Base-by-base conservation (phyloP, 2,888 invertebrate genomes). In the Neelides folsomi region DNA sequence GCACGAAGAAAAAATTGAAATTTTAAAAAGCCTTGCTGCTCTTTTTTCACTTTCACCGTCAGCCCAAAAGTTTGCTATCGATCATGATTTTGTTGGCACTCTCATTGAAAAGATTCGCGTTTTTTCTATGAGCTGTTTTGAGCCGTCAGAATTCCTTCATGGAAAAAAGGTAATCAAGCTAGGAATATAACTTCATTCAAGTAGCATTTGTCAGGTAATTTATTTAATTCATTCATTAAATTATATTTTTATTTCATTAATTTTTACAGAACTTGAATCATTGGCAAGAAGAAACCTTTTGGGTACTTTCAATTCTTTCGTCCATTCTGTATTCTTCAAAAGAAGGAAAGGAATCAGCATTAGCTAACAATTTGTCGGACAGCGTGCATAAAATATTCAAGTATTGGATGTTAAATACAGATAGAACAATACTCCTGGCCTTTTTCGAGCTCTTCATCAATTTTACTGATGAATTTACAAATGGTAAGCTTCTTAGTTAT, bases 381-480 rank as follows among this genome's bases (percentile, higher is more conserved):
- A 52, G 47, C 12, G 15, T 60, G 0, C 63, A 63, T 46, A 63
- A 60, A 53, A 58, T 60, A 27, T 60, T 60, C 16, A 56, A 51
- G 12, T 57, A 55, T 54, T 59, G 59, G 58, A 60, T 52, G n/a
- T 37, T 41, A n/a, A 36, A 35, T 20, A 47, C 60, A 9, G 60
- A 63, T 27, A 35, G 54, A 10, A 48, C 53, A 2, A 49, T 60
- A 3, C 40, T 63, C 1, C 59, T 58, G 50, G 43, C 45, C 4
- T 54, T 56, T 36, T 47, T 60, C 35, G 60, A 63, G 38, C 49
- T 51, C 2, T 41, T 63, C 4, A 39, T 63, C 5, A 63, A 63
- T 47, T 63, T 59, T 44, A 63, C 63, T 2, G 60, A 60, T 39
- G 60, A 60, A 45, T 63, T 60, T 52, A 53, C 59, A 1, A 38